Evolutionary conservation across 1,140 invertebrate species (phyloP).

Genomic region (Drosophila virilis): DNA sequence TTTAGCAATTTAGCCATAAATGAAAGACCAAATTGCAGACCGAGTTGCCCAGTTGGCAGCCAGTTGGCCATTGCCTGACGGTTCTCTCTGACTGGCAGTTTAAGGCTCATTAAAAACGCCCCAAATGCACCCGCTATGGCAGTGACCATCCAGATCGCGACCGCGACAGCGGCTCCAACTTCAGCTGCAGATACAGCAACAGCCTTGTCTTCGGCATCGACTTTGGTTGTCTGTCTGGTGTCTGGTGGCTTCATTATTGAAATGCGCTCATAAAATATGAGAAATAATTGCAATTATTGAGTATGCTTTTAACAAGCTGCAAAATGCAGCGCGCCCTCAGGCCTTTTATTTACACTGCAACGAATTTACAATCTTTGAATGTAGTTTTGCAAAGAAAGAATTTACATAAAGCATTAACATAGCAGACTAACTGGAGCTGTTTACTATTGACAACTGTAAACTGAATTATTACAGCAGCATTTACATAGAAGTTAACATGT

Average conservation of each 20-base stretch:
- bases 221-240: conserved; percentile 6
- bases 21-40: conserved; percentile 56
- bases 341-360: conserved; percentile 16
- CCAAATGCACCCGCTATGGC: conserved; percentile 55
- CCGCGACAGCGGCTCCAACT: neutral
- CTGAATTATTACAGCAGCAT: too few relatives aligned
- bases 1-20: conserved; percentile 80
- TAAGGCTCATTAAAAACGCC: conserved; percentile 75
- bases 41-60: conserved; percentile 15
- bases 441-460: too few relatives aligned
- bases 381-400: too few relatives aligned
- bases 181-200: neutral
- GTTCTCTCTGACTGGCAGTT: conserved; percentile 50
- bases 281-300: conserved; percentile 81
- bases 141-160: conserved; percentile 9
- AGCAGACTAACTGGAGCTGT: too few relatives aligned
- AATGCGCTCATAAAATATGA: conserved; percentile 71
- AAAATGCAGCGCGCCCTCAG: conserved; percentile 22
- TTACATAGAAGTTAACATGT: too few relatives aligned
- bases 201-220: neutral
- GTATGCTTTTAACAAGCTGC: conserved; percentile 51
- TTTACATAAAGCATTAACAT: too few relatives aligned
- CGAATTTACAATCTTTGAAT: neutral
- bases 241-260: conserved; percentile 66
- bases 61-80: conserved; percentile 27